These are phyloP conservation scores for Phaonia tiefii DNA, from an alignment of 2,888 invertebrate species.

Conservation along the genomic window DNA sequence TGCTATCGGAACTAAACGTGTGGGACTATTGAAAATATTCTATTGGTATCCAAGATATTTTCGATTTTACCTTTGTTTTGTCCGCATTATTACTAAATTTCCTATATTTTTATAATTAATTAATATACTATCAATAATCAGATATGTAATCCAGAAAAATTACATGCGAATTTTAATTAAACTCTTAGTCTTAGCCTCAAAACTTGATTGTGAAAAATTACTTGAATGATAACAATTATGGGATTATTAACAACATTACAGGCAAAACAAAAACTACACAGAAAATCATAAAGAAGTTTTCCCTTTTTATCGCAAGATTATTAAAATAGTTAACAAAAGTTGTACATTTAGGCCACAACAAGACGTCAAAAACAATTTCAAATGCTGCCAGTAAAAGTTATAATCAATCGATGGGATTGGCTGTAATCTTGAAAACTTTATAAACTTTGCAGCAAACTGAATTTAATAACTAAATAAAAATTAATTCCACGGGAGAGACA, in stretches of 20 bases:
- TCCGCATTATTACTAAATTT: too few relatives aligned
- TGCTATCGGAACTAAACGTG: too few relatives aligned
- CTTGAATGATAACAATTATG: slow-evolving; percentile 60
- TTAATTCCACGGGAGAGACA: too few relatives aligned
- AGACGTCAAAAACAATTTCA: slow-evolving; percentile 16
- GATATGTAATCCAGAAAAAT: background rate
- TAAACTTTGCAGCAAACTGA: slow-evolving; percentile 5
- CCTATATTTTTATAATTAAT: too few relatives aligned
- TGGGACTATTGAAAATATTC: too few relatives aligned
- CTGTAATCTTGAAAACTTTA: background rate
- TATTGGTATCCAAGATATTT: too few relatives aligned
- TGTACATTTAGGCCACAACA: background rate
- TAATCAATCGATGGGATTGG: slow-evolving; percentile 28
- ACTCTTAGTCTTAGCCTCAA: slow-evolving; percentile 1
- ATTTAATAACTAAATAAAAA: slow-evolving; percentile 2
- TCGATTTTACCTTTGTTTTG: too few relatives aligned
- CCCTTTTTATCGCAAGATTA: slow-evolving; percentile 3
- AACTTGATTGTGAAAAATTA: slow-evolving; percentile 53
- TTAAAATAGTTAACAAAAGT: background rate
- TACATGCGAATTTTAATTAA: background rate
- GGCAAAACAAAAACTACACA: slow-evolving; percentile 1
- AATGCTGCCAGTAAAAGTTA: slow-evolving; percentile 20
- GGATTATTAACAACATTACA: slow-evolving; percentile 56
- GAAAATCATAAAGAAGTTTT: slow-evolving; percentile 17
- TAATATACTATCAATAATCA: too few relatives aligned